These are phyloP conservation scores for Papilio protenor DNA, from an alignment of 2,888 invertebrate genomes.

Conservation along the genomic window DNA sequence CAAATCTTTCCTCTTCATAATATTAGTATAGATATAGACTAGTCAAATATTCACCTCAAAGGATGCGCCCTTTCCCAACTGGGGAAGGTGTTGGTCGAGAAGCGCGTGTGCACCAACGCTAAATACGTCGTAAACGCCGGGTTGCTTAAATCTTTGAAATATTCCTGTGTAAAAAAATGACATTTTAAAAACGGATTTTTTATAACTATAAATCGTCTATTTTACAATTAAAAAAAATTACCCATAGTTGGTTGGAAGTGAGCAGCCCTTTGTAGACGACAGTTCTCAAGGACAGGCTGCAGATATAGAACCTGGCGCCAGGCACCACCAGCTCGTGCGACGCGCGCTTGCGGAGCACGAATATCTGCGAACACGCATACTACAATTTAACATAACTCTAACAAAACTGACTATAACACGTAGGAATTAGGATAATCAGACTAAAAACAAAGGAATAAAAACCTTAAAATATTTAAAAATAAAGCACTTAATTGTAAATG, in stretches of 20 bases:
- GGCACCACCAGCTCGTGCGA: slow-evolving; percentile 94
- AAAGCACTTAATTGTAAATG: slow-evolving; percentile 19
- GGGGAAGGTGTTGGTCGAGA: slow-evolving; percentile 99
- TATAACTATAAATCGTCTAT: background rate
- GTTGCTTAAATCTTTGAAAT: slow-evolving; percentile 88
- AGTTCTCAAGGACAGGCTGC: slow-evolving; percentile 95
- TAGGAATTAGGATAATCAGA: slow-evolving; percentile 14
- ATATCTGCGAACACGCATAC: slow-evolving; percentile 86
- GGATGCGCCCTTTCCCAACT: slow-evolving; percentile 99
- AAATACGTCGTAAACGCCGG: slow-evolving; percentile 96
- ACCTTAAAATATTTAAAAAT: slow-evolving; percentile 12
- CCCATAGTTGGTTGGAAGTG: slow-evolving; percentile 97
- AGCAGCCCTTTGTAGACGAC: slow-evolving; percentile 99
- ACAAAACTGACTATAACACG: slow-evolving; percentile 14
- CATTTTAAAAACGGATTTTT: background rate
- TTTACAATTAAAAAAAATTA: slow-evolving; percentile 49
- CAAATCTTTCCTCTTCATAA: too few species aligned
- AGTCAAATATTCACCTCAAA: slow-evolving; percentile 86
- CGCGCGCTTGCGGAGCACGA: slow-evolving; percentile 96
- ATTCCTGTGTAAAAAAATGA: slow-evolving; percentile 83
- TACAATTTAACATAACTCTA: slow-evolving; percentile 45
- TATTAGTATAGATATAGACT: too few species aligned
- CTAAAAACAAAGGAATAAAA: slow-evolving; percentile 6
- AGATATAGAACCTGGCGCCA: slow-evolving; percentile 97
- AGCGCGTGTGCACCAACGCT: slow-evolving; percentile 98